These are phyloP conservation scores for Paramuricea clavata DNA, from an alignment of 92 coral and sea anemone species.

Conservation along the genomic window DNA sequence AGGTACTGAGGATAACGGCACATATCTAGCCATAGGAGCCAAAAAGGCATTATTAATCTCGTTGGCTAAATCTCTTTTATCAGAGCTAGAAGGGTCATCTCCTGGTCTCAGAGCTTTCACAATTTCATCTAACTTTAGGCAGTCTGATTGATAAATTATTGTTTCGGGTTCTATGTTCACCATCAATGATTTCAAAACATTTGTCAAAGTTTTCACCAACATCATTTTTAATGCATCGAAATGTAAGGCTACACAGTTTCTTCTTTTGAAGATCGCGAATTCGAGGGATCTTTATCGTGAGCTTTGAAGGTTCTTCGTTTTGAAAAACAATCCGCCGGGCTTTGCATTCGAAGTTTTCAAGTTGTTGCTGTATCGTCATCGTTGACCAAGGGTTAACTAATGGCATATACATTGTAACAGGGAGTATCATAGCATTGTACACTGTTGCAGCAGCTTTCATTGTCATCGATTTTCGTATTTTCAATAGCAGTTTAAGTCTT, in stretches of 20 bases:
- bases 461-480: background rate
- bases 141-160: background rate
- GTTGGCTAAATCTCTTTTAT: no score
- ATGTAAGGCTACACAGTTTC: conserved; percentile 28
- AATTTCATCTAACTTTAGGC: background rate
- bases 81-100: no score
- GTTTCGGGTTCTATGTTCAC: background rate
- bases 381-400: background rate
- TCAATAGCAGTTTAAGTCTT: background rate
- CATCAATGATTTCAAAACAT: background rate
- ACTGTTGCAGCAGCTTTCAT: no score
- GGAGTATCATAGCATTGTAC: no score
- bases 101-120: no score
- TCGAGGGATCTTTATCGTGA: conserved; percentile 21
- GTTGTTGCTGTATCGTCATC: no score
- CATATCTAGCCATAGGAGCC: no score
- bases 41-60: no score
- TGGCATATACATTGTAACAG: background rate
- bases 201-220: background rate
- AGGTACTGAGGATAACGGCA: no score
- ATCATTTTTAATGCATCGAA: conserved; percentile 1
- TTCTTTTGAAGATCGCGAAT: conserved; percentile 12
- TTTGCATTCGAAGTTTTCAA: no score
- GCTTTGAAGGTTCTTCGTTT: background rate
- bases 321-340: no score